A percentile compares a stretch with the other conserved stretches of the same genome.
phyloP scores from a whole-genome alignment of 2,888 invertebrate species.

The Dynastes tityus region DNA sequence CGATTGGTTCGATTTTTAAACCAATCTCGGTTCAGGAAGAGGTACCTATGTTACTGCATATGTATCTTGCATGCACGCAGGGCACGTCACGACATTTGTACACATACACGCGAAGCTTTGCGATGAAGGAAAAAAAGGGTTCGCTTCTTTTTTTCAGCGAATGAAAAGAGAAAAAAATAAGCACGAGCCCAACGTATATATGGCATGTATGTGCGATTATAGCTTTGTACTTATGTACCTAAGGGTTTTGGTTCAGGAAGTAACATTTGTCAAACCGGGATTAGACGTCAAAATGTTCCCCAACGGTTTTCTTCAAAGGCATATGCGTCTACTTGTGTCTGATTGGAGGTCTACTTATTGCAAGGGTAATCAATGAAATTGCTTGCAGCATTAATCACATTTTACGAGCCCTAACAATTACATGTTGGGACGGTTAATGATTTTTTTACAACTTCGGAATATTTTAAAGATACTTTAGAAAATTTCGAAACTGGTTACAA shows the following conservation, averaged over 20 bases:
- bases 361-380: too few relatives aligned
- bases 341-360: too few relatives aligned
- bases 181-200: conserved; percentile 19
- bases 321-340: background rate
- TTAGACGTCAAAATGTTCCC: conserved; percentile 2
- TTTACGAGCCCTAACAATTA: too few relatives aligned
- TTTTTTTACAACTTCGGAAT: too few relatives aligned
- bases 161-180: conserved; percentile 20
- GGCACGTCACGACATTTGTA: conserved; percentile 39
- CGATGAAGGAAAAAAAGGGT: conserved; percentile 32
- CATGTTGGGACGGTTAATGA: too few relatives aligned
- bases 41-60: background rate
- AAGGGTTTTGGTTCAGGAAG: background rate
- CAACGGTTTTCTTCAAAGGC: background rate
- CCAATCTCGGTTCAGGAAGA: conserved; percentile 50
- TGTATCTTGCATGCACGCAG: background rate
- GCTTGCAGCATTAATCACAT: too few relatives aligned
- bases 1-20: conserved; percentile 45
- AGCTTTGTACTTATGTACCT: background rate
- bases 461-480: too few relatives aligned
- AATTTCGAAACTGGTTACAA: too few relatives aligned
- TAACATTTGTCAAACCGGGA: conserved; percentile 19
- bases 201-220: conserved; percentile 18
- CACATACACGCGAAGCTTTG: conserved; percentile 46
- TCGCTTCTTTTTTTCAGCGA: conserved; percentile 10